Base-by-base conservation (phyloP, 2,113 vertebrate genomes). In the Pomatostomus ruficeps region DNA sequence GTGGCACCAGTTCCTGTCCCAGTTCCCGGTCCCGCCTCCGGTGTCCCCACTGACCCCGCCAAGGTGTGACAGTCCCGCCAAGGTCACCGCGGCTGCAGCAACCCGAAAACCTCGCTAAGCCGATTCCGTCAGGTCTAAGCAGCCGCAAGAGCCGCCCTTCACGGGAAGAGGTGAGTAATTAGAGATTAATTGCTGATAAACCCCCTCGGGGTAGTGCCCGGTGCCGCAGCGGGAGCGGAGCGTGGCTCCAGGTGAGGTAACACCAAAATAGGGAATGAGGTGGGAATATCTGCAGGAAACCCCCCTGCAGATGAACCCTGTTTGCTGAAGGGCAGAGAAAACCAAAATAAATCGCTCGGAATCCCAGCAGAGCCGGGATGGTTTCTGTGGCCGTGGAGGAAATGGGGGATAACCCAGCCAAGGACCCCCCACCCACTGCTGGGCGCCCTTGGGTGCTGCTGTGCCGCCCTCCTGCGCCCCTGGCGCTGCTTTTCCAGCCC, bases 251-350 rank as follows among this genome's bases (percentile, higher is more conserved):
- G 66, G 31, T 1, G 6, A 9, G 24, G 36, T 1, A 7, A 24
- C 3, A 1, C 14, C 3, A 0, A 12, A n/a, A 25, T 0, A 2
- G 24, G 85, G 35, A 67, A 11, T 0, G 3, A 51, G 72, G 57
- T 7, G 79, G 45, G 79, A 55, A 35, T 11, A 10, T 10, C 29
- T 11, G 63, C 38, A 29, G 33, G 35, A 31, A 66, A 59, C 6
- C 0, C 11, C 25, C 21, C 49, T 3, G 38, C 42, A 42, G 59
- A 22, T 35, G 19, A 68, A 80, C 13, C 54, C 61, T 38, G 0
- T 20, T 18, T 11, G 26, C 45, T 40, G 62, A n/a, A 5, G n/a
- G 55, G 70, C 35, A 49, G 26, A 28, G 46, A 63, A 88, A 73
- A 88, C 9, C 31, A 26, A 58, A 76, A 75, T 15, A 4, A 0